Evolutionary conservation across 2,888 invertebrate genomes (phyloP), one percentile per base, ranked within the genome.

Genomic region (Eristalinus sepulchralis): DNA sequence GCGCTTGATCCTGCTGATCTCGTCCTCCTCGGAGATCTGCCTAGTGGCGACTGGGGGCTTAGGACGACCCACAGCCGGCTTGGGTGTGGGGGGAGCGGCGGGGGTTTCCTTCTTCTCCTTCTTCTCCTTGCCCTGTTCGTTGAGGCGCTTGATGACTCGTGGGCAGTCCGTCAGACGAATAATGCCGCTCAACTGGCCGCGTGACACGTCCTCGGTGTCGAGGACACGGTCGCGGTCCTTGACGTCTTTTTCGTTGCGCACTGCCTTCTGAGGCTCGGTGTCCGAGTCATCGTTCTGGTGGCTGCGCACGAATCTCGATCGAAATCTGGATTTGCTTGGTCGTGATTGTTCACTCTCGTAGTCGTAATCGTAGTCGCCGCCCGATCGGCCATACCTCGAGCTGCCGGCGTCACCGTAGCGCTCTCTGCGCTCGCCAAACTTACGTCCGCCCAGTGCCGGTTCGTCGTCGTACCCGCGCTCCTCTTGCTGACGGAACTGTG

Each of bases 191-290:
- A 98, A 94, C 6, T 98, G 98, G 20, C 95, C 97, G 64, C 95
- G 94, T 11, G 97, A 96, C 0, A 97, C 97, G 91, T 98, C 98
- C 93, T 98, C 98, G 8, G 97, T 97, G 90, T 97, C 98, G 79
- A 96, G 93, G 0, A 97, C 96, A 36, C 95, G 94, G 90, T 96
- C 96, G 88, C 97, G 95, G 89, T 95, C 95, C 89, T 95, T 94
- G 63, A 91, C 89, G 11, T 91, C 88, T 90, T 94, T 92, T 71
- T 93, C 94, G 89, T 93, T 94, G 88, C 97, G 94, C 0, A 96
- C 95, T 64, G 94, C 93, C 83, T 95, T 94, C 36, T 93, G 92
- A 88, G 93, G 93, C 90, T 97, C 97, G 10, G 94, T 95, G 90
- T 97, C 97, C 59, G 96, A 96, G 90, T 96, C 96, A 89, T 96